Base-by-base conservation (phyloP, 2,797 vertebrate genomes). In the Cottoperca gobio region DNA sequence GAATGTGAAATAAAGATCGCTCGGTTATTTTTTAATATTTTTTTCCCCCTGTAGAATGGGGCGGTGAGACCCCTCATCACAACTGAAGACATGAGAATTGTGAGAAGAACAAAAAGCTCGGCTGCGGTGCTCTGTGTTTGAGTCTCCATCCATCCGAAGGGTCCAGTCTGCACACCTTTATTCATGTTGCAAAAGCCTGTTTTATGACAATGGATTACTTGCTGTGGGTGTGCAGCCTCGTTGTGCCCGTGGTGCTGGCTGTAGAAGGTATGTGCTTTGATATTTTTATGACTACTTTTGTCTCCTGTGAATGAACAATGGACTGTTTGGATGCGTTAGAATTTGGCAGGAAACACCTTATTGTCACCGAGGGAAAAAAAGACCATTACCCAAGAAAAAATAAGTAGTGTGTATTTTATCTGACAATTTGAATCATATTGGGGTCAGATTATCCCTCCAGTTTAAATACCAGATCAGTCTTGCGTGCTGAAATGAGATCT, bases 181-280 rank as follows among this genome's bases (percentile, higher is more conserved):
- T 95, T 94, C 93, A 95, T 95, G 95, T 92, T 88, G 94, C 89
- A 92, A 75, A 75, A 73, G 81, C 91, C 86, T 82, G 93, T 49
- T 91, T 93, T 89, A 89, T 95, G 94, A 95, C 94, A 89, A 95
- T 96, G 95, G 95, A 95, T 94, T 95, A 93, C 92, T 90, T 94
- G 93, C 92, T 95, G 92, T 93, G 94, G 90, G 73, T 95, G 91
- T 95, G 93, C 93, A 95, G 93, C 93, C 84, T 95, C 83, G 31
- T 94, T 66, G 88, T 95, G 62, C 93, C 94, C 35, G 87, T 71
- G 89, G 93, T 94, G 73, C 89, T 95, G 85, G 94, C 94, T 70
- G 94, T 96, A 4, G 95, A 96, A 94, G 95, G 95, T 95, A 92
- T 6, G 83, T 83, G 54, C 10, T 49, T 61, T 62, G 16, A 21